Evolutionary conservation across 1,140 invertebrate genomes (phyloP), one percentile per base, ranked within the genome.

Genomic region (Nomia melanderi): DNA sequence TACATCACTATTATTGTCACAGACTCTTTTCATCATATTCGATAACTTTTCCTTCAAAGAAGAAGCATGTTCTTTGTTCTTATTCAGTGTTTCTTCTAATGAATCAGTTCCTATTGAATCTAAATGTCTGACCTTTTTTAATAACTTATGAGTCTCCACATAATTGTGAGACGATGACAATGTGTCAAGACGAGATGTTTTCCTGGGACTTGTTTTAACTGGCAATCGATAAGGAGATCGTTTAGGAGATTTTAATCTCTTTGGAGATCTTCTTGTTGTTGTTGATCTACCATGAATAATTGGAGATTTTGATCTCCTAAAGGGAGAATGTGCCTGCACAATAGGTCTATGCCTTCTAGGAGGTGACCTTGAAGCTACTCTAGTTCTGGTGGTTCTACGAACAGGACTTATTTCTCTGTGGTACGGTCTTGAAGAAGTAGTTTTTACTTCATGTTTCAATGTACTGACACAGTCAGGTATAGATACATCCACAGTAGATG

Each of bases 1-100:
- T 2, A 41, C 11, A 39, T 69, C 53, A 6, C 25, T 57, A 12
- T 79, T 76, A 72, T 56, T 77, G 1, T 70, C 53, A 12, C 64
- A 31, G 17, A 76, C 27, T 41, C 17, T 27, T 54, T 90, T 91
- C 8, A 91, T 67, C 41, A 92, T 91, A 25, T 90, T 90, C 27
- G 80, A 82, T 31, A 92, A 60, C 33, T 92, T 92, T 0, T 92
- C 88, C 54, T 90, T 92, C 31, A 92, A 77, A 7, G 92, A 91
- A 0, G 89, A 88, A 2, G 81, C 64, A 54, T 81, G 86, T 9
- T 88, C 85, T 25, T 88, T 88, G 3, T 25, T 72, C 53, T 83
- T 83, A 23, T 56, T 73, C 9, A 80, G 41, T 36, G 50, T 78
- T 74, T 65, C 25, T 56, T 78, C 31, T 17, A 70, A 50, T 9